phyloP scores from a whole-genome alignment of 2,113 vertebrate genomes.

The Myrmophylax atrothorax region DNA sequence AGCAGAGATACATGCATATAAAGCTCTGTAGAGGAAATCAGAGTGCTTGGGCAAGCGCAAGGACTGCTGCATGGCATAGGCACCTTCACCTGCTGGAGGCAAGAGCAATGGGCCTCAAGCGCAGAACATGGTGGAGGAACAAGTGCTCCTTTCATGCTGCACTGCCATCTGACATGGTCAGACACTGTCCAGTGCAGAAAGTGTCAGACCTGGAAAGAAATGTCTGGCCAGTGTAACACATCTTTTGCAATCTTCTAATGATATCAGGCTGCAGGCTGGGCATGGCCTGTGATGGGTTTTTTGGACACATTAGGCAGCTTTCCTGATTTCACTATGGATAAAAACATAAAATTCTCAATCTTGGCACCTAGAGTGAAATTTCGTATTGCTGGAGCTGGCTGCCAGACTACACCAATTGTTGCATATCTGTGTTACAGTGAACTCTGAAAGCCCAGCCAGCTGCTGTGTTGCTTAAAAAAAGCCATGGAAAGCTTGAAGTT shows the following conservation, averaged over 20 bases:
- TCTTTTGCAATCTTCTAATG: background rate
- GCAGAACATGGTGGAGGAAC: accelerated
- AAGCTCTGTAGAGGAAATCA: background rate
- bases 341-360: conserved; percentile 9
- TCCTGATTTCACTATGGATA: conserved; percentile 8
- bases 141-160: background rate
- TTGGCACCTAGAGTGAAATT: background rate
- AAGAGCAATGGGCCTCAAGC: background rate
- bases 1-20: background rate
- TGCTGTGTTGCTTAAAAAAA: background rate
- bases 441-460: background rate
- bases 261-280: background rate
- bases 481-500: background rate
- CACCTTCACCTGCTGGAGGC: background rate
- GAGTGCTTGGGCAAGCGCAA: background rate
- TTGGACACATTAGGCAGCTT: conserved; percentile 29
- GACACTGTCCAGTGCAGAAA: background rate
- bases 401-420: background rate
- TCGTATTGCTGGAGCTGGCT: background rate
- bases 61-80: background rate
- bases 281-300: background rate
- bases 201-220: background rate
- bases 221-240: background rate
- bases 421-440: background rate
- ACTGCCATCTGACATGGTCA: background rate